Evolutionary conservation across 2,888 invertebrate species (phyloP), one percentile per base, ranked within the genome.

Genomic region (Leucozona laternaria): DNA sequence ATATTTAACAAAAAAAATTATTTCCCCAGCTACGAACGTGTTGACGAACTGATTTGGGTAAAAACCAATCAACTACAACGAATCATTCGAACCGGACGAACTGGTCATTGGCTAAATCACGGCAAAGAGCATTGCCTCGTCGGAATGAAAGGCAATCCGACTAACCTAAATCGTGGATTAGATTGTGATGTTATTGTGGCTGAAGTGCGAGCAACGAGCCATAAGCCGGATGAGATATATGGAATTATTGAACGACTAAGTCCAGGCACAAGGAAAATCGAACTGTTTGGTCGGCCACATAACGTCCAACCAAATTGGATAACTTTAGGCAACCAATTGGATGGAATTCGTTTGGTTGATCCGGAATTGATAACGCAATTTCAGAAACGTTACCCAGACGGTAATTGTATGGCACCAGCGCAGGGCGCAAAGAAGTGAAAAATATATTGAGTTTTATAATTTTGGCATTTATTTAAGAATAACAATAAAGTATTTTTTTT

Each of bases 221-320:
- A 99, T 92, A 99, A 99, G 91, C 99, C 99, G 0, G 99, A 99
- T 92, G 99, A 99, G 93, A 98, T 99, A 89, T 99, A 99, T 91
- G 99, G 98, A 13, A 98, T 99, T 89, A 99, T 99, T 88, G 99
- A 99, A 91, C 94, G 99, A 71, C 94, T 99, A 70, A 98, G 98
- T 86, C 99, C 99, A 0, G 98, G 99, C 0, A 98, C 98, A 0
- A 95, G 98, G 79, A 99, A 99, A 93, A 98, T 99, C 81, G 99
- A 99, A 93, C 93, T 99, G 17, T 99, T 99, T 91, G 99, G 99
- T 0, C 93, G 99, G 76, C 98, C 98, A 0, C 99, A 99, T 92
- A 99, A 99, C 91, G 97, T 99, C 0, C 99, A 99, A 92, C 99
- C 98, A 0, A 99, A 99, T 91, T 99, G 99, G 99, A 97, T 97